Percentiles rank a stretch among this genome's conserved stretches.
Conservation (phyloP, 2,113 vertebrate genomes). For the Rhineura floridana region DNA sequence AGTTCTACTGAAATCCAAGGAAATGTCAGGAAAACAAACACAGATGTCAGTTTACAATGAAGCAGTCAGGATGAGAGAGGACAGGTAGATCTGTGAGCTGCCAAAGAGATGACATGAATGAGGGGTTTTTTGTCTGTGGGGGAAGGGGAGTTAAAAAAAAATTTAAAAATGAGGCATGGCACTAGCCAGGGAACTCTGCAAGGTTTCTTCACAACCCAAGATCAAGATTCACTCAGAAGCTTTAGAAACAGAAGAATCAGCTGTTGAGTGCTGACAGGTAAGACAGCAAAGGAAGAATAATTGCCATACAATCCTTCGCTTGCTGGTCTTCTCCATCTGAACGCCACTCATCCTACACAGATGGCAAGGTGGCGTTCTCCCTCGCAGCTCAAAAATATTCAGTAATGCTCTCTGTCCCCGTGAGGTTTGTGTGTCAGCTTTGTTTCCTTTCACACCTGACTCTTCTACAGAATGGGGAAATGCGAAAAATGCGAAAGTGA, state of each 20-base stretch:
- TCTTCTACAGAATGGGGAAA: neutral
- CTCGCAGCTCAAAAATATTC: neutral
- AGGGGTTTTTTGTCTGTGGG: neutral
- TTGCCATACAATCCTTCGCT: neutral
- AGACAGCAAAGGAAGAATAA: neutral
- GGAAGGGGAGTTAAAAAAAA: too few species aligned
- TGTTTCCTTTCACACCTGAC: conserved; percentile 14
- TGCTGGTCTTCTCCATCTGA: neutral
- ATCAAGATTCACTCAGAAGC: neutral
- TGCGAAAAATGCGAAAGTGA: rapidly evolving
- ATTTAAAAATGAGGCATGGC: neutral
- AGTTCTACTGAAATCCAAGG: neutral
- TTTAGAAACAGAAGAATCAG: neutral
- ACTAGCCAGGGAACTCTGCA: neutral
- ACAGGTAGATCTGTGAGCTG: neutral
- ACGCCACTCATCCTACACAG: neutral
- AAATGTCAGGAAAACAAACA: conserved; percentile 6
- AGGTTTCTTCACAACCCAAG: neutral
- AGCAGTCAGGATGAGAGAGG: neutral
- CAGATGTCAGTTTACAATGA: neutral
- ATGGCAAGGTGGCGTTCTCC: neutral
- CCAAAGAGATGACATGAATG: neutral
- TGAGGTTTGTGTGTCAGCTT: rapidly evolving
- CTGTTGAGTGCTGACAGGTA: neutral
- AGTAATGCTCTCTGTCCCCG: neutral